Base-by-base conservation (phyloP, 37 sponge, comb jelly and placozoan genomes). In the Aplysina aerophoba region DNA sequence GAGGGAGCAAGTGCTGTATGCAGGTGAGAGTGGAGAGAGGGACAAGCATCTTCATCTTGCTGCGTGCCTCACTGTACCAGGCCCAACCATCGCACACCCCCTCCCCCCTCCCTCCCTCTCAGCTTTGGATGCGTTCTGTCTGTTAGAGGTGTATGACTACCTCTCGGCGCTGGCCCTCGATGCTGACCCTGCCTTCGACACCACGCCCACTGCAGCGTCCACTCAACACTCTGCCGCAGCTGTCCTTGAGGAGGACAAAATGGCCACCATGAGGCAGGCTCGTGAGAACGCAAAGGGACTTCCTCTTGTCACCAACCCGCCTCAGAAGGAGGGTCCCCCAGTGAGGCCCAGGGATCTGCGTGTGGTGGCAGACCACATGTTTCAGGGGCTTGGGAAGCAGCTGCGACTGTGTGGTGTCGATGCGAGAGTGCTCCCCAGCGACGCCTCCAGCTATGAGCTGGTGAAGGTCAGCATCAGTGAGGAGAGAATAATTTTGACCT, bases 41-140 rank as follows among this genome's bases (percentile, higher is more conserved):
- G 92, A 13, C 28, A 89, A 55, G 66, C 28, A 83, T 3, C 19
- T 87, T 31, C 89, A 81, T 38, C 61, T 87, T 25, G 38, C 73
- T 55, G 33, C 73, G 11, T 81, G 84, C 82, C 85, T 85, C 21
- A 22, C 80, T 41, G 87, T 91, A 40, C 80, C 82, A 41, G 25
- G 39, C 3, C 60, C 54, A 27, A 84, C 89, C 27, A 28, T 59
- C 60, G 15, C 74, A 37, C 15, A 67, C 6, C n/a, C 83, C 3
- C 17, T 71, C 21, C 8, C 17, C 40, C 31, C 31, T 21, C 37
- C 78, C 2, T 39, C 37, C 53, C 50, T 44, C 8, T 53, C 60
- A 93, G 94, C 97, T 16, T 80, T 96, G 80, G 97, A 96, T 89
- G 97, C 97, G 19, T 86, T 81, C 61, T 96, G 97, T 83, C 34